Base-by-base conservation (phyloP, 2,113 vertebrate species). In the Barnardius zonarius region DNA sequence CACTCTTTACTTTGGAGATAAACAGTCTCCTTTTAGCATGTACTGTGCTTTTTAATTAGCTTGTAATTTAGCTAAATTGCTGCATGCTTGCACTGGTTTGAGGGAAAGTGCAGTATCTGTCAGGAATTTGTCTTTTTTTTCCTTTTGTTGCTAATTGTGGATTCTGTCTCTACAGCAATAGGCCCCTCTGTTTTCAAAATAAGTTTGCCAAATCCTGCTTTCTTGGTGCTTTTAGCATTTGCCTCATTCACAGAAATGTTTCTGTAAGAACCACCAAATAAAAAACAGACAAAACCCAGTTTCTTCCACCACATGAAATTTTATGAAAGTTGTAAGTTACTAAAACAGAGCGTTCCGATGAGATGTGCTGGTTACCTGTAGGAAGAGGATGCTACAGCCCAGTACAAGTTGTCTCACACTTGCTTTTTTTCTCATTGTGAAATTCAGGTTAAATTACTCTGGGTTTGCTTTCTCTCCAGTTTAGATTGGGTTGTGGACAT, bases 401-500 rank as follows among this genome's bases (percentile, higher is more conserved):
- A 48, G 8, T 13, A 43, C 2, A 7, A 41, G 39, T 67, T 74
- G 37, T 62, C 48, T 82, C 48, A 83, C 35, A 51, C 48, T 63
- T 85, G 9, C 18, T 74, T 85, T 88, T 88, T 95, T 89, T 91
- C 17, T 54, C 14, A 3, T 69, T 70, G 62, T 64, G 76, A 90
- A 95, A 86, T 90, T 84, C 11, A 93, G 70, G 83, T 67, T 33
- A 83, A 85, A 90, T 88, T 35, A 61, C 64, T 73, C 23, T 41
- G n/a, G 7, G 77, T 96, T 96, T 97, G 76, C 74, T 57, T 62
- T 90, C 4, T 62, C 91, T 95, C 83, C 27, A 79, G 10, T 94
- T 94, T 87, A 63, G 30, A 54, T 44, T 88, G 76, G 83, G 86
- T 88, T 94, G 74, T 28, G 31, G 37, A 69, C 54, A 93, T 69